phyloP scores from a whole-genome alignment of 2,888 invertebrate genomes.

The Leptothorax acervorum region DNA sequence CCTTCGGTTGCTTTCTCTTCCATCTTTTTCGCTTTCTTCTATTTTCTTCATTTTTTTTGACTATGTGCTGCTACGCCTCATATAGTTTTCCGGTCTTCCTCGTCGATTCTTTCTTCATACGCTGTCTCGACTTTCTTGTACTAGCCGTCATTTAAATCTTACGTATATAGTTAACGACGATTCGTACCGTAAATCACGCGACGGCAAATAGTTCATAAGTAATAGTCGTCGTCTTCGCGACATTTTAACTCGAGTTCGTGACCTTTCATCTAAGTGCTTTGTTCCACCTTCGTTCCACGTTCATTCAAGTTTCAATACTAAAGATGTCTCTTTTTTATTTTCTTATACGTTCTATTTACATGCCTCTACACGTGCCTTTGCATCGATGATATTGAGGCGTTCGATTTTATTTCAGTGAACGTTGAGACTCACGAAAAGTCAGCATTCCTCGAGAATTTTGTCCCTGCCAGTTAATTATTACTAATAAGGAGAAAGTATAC shows the following conservation, averaged over 20 bases:
- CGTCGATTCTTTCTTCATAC: constrained; percentile 20
- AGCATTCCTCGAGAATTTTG: constrained; percentile 21
- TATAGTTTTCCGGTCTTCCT: constrained; percentile 55
- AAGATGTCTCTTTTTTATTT: background rate
- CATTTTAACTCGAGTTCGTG: constrained; percentile 58
- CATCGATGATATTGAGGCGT: background rate
- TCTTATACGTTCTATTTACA: background rate
- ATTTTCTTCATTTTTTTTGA: constrained; percentile 39
- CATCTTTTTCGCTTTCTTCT: constrained; percentile 31
- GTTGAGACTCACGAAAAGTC: background rate
- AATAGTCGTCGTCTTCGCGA: constrained; percentile 64
- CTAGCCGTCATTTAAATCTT: constrained; percentile 49
- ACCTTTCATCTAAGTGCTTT: constrained; percentile 13
- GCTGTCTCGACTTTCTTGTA: constrained; percentile 19
- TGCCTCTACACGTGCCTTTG: too few species aligned
- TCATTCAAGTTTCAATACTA: background rate
- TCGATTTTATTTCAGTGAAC: constrained; percentile 16
- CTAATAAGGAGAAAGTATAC: constrained; percentile 14
- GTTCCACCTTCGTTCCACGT: constrained; percentile 5
- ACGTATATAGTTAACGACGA: constrained; percentile 72
- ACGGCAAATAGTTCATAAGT: constrained; percentile 80
- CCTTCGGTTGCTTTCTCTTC: constrained; percentile 47
- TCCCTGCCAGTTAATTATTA: constrained; percentile 9
- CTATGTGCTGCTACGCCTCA: constrained; percentile 57
- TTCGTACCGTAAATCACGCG: constrained; percentile 78